Evolutionary conservation across 1,140 invertebrate genomes (phyloP), one percentile per base, ranked within the genome.

Genomic region (Brachionus rubens): DNA sequence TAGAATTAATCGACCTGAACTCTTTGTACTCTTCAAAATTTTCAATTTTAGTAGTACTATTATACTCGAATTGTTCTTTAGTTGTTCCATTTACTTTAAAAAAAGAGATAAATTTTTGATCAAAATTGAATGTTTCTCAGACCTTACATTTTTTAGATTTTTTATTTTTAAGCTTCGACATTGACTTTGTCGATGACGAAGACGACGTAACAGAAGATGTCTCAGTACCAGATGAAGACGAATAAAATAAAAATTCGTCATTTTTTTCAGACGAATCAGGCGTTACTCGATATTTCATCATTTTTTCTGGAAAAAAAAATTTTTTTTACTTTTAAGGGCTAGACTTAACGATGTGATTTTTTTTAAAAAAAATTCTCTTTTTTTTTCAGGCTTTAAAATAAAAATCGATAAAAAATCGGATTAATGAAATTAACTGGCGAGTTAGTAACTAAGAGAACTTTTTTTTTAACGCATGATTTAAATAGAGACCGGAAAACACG

Each of bases 281-380:
- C 40, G 59, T 65, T 43, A 65, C 59, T 43, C 59, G 36, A 65
- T 65, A 65, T 24, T 65, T 65, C 59, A 65, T 65, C 59, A 65
- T 65, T 46, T 65, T 65, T 65, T 30, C 30, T 56, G n/a, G n/a
- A n/a, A n/a, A n/a, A 52, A 52, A 3, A 21, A 56, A 33, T 40
- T 36, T 40, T 62, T 19, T 40, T 62, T 62, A 36, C 19, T 36
- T 62, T 36, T 62, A n/a, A 36, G 36, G 33, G 28, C 52, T 28
- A 54, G n/a, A n/a, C n/a, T n/a, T n/a, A n/a, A n/a, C n/a, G n/a
- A n/a, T n/a, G n/a, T 54, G 33, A 54, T 28, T 54, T 54, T n/a
- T 54, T 33, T 54, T 54, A 54, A 6, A 28, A 24, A 9, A 54
- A 54, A 54, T 54, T 24, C 30, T 54, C 30, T 54, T 54, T 54